These are phyloP conservation scores for Octonoba sinensis DNA, from an alignment of 2,888 invertebrate species.

Conservation along the genomic window DNA sequence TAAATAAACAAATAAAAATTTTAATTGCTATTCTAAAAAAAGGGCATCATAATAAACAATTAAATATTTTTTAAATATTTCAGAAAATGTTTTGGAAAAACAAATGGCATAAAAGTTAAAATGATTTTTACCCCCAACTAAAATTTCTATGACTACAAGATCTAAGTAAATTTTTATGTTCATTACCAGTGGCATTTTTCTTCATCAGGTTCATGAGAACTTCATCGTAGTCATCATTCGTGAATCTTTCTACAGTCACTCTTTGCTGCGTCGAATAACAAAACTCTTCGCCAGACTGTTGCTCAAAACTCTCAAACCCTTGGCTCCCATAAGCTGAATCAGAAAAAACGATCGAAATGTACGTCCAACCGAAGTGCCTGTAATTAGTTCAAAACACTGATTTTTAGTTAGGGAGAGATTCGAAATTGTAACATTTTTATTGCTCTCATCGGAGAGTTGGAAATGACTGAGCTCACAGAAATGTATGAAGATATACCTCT, in stretches of 20 bases:
- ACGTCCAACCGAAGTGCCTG: constrained; percentile 74
- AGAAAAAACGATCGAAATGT: constrained; percentile 75
- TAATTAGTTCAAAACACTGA: constrained; percentile 24
- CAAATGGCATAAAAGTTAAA: too few species aligned
- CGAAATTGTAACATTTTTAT: too few species aligned
- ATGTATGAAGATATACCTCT: too few species aligned
- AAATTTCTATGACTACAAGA: background rate
- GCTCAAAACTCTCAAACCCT: constrained; percentile 73
- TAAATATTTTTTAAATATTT: too few species aligned
- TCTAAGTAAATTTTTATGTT: background rate
- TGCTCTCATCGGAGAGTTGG: too few species aligned
- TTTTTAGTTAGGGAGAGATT: too few species aligned
- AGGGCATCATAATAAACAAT: too few species aligned
- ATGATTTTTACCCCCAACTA: too few species aligned
- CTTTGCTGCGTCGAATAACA: constrained; percentile 4
- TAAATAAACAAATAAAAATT: too few species aligned
- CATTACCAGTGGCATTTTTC: constrained; percentile 3
- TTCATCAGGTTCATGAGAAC: background rate
- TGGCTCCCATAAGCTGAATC: constrained; percentile 75
- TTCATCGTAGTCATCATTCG: background rate
- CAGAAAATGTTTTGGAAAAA: too few species aligned
- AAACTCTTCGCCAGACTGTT: constrained; percentile 68
- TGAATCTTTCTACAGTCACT: background rate
- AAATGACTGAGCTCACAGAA: too few species aligned
- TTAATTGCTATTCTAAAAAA: too few species aligned